Evolutionary conservation across 35 echinoderm and acorn worm genomes (phyloP).

Genomic region (Holothuria glaberrima): DNA sequence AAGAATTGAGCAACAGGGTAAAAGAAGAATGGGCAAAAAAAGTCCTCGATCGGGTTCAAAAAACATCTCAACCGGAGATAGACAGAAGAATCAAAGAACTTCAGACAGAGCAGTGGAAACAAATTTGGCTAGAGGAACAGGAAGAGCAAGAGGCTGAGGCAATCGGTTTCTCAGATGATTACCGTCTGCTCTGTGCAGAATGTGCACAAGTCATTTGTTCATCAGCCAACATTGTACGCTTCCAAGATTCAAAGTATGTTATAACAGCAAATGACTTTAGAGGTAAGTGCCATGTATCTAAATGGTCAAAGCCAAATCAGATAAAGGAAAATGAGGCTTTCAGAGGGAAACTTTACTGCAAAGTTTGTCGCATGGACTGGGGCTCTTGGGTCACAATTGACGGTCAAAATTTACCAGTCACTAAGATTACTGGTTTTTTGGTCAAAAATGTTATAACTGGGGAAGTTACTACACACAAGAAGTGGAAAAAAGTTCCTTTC

Average conservation of each 20-base stretch:
- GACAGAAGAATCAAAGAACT: constrained; percentile 17
- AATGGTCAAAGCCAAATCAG: background rate
- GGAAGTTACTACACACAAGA: background rate
- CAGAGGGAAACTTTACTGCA: constrained; percentile 21
- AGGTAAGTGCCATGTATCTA: background rate
- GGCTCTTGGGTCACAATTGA: constrained; percentile 10
- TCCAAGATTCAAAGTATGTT: constrained; percentile 18
- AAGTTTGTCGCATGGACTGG: background rate
- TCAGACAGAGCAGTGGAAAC: background rate
- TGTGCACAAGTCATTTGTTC: constrained; percentile 35
- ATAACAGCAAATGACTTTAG: background rate
- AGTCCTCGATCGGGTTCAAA: background rate
- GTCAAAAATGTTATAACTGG: constrained; percentile 9
- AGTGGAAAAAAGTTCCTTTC: constrained; percentile 30
- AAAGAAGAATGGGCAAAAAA: constrained; percentile 43
- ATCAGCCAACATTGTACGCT: background rate
- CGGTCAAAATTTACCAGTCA: constrained; percentile 5
- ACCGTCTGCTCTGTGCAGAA: background rate
- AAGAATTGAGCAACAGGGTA: constrained; percentile 29
- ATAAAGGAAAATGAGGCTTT: constrained; percentile 36
- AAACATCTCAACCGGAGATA: background rate
- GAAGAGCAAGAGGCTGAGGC: background rate
- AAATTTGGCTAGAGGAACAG: background rate
- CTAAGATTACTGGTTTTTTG: background rate
- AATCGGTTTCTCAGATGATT: background rate